Evolutionary conservation across 2,113 vertebrate genomes (phyloP), one percentile per base, ranked within the genome.

Genomic region (Chaenocephalus aceratus): DNA sequence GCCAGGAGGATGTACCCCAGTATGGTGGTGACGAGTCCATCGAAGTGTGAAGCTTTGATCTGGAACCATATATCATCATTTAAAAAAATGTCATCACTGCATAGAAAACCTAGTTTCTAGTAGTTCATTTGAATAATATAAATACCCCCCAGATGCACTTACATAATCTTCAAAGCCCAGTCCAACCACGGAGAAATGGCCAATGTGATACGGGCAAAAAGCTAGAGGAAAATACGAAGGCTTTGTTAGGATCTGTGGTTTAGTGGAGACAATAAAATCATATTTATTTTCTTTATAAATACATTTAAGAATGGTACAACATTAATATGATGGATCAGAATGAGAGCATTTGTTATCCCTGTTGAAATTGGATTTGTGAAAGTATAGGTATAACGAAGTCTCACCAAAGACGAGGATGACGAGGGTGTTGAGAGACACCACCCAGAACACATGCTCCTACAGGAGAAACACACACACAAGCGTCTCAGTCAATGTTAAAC

Each of bases 391-490:
- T 41, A 41, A 41, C 36, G 7, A 41, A 41, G 36, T 41, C 36
- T 95, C 93, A 99, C 98, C 98, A 92, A 99, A 99, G 30, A 99
- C 97, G 81, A 99, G 95, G 90, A 99, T 98, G 93, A 99, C 99
- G 60, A 99, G 93, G 0, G 98, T 98, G 87, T 99, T 99, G 83
- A 99, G 94, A 83, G 98, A 99, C 70, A 99, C 97, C 86, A 99
- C 97, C 98, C 98, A 99, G 92, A 99, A 99, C 73, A 99, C 98
- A 82, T 99, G 98, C 54, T 99, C 98, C 98, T 99, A 80, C 18
- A 91, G 75, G 51, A 56, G n/a, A 56, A n/a, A 56, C 54, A 56
- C 53, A 56, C 53, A 56, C 57, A 41, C 53, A 54, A 3, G 51
- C 7, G 6, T 6, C 46, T 60, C 6, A 58, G 21, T 48, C 18